phyloP scores from a whole-genome alignment of 1,140 invertebrate genomes.

The Piezodorus guildinii region DNA sequence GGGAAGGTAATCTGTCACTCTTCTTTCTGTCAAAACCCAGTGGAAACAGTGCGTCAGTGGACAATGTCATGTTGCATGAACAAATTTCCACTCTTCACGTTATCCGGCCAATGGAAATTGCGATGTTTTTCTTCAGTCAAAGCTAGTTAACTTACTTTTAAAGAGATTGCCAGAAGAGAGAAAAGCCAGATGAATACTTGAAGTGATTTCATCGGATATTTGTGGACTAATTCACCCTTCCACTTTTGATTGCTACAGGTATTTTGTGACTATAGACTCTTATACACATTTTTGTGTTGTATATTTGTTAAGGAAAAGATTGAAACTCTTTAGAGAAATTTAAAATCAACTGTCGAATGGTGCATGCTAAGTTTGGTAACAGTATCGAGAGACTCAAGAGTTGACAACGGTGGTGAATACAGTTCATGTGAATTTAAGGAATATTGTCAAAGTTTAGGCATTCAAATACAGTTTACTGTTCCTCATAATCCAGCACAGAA shows the following conservation, averaged over 20 bases:
- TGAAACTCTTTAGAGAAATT: constrained; percentile 33
- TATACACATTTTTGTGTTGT: constrained; percentile 32
- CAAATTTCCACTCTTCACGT: neutral
- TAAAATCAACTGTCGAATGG: constrained; percentile 30
- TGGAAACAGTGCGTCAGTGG: neutral
- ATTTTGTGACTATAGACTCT: constrained; percentile 35
- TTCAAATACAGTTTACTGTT: constrained; percentile 30
- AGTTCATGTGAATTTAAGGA: no score
- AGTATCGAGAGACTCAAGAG: no score
- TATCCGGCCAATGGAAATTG: neutral
- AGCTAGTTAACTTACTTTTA: neutral
- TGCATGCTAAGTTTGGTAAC: constrained; percentile 34
- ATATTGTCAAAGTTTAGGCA: no score
- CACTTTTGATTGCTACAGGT: constrained; percentile 31
- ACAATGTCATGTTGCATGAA: neutral
- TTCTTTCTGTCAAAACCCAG: neutral
- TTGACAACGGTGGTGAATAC: no score
- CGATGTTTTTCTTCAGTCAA: neutral
- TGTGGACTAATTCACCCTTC: constrained; percentile 31
- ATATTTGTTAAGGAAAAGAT: constrained; percentile 35
- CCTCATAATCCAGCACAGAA: constrained; percentile 33
- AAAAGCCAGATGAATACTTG: constrained; percentile 1
- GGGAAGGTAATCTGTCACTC: neutral
- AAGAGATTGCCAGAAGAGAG: constrained; percentile 4
- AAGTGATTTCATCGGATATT: constrained; percentile 4